Base-by-base conservation (phyloP, 2,888 invertebrate species). In the Digitonthophagus gazella region DNA sequence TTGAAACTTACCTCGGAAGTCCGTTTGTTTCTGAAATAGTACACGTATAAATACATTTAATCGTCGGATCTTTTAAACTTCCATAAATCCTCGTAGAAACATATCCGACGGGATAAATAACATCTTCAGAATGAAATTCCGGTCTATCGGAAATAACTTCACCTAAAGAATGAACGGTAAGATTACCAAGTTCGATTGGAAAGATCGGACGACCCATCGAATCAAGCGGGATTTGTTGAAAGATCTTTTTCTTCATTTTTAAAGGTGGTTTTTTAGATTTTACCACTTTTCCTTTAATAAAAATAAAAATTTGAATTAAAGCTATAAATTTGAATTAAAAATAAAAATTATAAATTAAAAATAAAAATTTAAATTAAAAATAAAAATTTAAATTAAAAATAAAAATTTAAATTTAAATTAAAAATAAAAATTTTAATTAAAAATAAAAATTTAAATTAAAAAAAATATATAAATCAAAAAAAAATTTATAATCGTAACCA, bases 91-190 rank as follows among this genome's bases (percentile, higher is more conserved):
- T 85, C 0, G 93, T 93, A 15, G 92, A 90, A 71, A 92, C 90
- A 82, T 89, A 93, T 0, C 91, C 93, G 6, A 90, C 90, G 0
- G 93, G 93, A 81, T 88, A 93, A 71, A 93, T 91, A 75, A 89
- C 86, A 74, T 90, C 88, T 72, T 89, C 87, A 3, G 87, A 88
- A 77, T 93, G 91, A 81, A 91, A 93, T 68, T 89, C 88, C 0
- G 85, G 81, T 75, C 89, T 85, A 71, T 91, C 90, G 0, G 86
- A 83, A 6, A 91, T 84, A 67, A 93, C 90, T 84, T 93, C 92
- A 3, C 93, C 93, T 15, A 93, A 82, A 61, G 90, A 90, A 80
- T 93, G 91, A 14, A 93, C 85, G 0, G 89, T 90, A 3, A 91
- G 83, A 72, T 88, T 88, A n/a, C 90, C 89, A 14, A 93, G 82